Percentiles rank a stretch among this genome's conserved stretches.
phyloP scores from a whole-genome alignment of 2,797 vertebrate species.

The Pipistrellus pipistrellus region DNA sequence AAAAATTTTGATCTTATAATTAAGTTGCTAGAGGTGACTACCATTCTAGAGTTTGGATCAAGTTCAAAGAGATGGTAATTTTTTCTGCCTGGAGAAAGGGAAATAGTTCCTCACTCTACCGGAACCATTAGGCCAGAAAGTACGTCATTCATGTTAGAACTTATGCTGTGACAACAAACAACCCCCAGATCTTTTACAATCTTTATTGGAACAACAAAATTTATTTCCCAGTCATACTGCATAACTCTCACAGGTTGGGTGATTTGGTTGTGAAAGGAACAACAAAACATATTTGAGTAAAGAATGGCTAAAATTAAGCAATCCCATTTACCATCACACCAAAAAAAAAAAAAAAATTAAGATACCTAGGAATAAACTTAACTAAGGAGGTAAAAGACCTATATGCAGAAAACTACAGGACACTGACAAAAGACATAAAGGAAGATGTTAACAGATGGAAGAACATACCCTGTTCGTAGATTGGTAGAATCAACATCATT shows the following conservation, averaged over 20 bases:
- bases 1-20: slow-evolving; percentile 3
- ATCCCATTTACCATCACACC: too few relatives aligned
- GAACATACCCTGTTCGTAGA: too few relatives aligned
- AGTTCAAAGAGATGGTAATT: neutral
- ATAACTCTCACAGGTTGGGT: neutral
- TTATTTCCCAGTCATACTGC: slow-evolving; percentile 18
- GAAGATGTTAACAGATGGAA: too few relatives aligned
- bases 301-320: neutral
- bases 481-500: too few relatives aligned
- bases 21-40: neutral
- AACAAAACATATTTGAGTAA: slow-evolving; percentile 39
- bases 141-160: slow-evolving; percentile 35
- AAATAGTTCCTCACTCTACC: neutral
- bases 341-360: too few relatives aligned
- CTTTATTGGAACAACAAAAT: slow-evolving; percentile 1
- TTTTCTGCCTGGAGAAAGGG: neutral
- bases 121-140: neutral
- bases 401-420: too few relatives aligned
- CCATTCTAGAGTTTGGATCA: neutral
- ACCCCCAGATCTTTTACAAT: neutral
- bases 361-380: too few relatives aligned
- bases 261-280: slow-evolving; percentile 1
- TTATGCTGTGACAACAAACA: slow-evolving; percentile 3
- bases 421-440: too few relatives aligned
- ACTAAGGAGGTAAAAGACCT: too few relatives aligned